Evolutionary conservation across 2,797 vertebrate species (phyloP), one percentile per base, ranked within the genome.

Genomic region (Sebastes umbrosus): DNA sequence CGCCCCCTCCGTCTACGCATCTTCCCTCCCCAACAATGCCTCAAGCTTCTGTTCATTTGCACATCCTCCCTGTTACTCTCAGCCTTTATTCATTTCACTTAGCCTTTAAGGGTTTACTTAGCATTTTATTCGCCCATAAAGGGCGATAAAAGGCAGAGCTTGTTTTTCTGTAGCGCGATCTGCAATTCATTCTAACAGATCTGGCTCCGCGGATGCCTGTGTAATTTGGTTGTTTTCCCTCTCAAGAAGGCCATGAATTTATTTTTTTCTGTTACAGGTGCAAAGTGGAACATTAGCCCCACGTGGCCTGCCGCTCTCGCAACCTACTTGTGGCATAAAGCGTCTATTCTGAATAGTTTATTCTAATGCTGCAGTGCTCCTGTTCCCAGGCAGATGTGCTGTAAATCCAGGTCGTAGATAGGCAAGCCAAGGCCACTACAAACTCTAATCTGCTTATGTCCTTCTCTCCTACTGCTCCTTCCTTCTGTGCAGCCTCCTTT

Each of bases 71-170:
- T n/a, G 12, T 80, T 88, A 36, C 73, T 75, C 63, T 64, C 32
- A 5, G 55, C 74, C 68, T 87, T 89, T 73, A 85, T 86, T 85
- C 69, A 66, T 87, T 91, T 87, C 69, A 80, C 78, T 86, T 82
- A 68, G 80, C 73, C 74, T 85, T 88, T 82, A 91, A 86, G 73
- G 79, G 67, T 92, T 93, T 90, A 85, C 90, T 90, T 88, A 79
- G 87, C 82, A 88, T 93, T 93, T 94, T 80, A 92, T 94, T 87
- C 66, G 31, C 52, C 84, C 63, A 75, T 87, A 85, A 94, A 91
- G 82, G 73, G 81, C 75, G 59, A 89, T 90, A 85, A 87, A 87
- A 89, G 72, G 70, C 81, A 75, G 43, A 52, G 10, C 50, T 75
- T 79, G 74, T 87, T 91, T 92, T 89, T 84, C 82, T 83, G 69